Conservation (phyloP, 2,797 vertebrate genomes). For the Anabacerthia variegaticeps region DNA sequence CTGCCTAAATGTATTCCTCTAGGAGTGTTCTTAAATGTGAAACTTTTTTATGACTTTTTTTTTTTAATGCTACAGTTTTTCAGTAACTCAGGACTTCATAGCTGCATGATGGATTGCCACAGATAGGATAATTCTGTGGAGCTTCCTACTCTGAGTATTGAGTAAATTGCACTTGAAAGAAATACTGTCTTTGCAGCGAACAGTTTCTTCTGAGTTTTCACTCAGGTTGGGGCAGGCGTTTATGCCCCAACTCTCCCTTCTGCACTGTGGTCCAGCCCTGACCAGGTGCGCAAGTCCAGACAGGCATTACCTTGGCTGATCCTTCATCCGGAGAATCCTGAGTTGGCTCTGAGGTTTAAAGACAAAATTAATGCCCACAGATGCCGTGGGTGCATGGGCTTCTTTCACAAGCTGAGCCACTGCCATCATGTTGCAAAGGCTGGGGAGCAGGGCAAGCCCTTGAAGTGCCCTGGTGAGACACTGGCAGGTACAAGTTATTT, state of each 20-base stretch:
- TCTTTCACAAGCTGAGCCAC: neutral
- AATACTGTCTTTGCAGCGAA: neutral
- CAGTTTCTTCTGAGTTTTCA: neutral
- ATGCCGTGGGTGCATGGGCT: neutral
- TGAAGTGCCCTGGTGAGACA: neutral
- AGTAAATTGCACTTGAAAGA: neutral
- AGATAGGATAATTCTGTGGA: neutral
- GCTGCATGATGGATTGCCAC: neutral
- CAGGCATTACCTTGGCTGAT: neutral
- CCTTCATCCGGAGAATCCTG: neutral
- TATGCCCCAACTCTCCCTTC: neutral
- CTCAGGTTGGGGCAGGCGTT: neutral
- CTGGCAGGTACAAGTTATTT: neutral
- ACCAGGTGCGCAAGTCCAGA: neutral
- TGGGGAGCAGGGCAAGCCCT: neutral
- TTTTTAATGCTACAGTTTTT: neutral
- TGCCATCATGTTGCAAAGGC: neutral
- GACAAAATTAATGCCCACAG: neutral
- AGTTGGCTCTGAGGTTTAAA: neutral
- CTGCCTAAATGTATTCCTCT: neutral
- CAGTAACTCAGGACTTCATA: neutral
- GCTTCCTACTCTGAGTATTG: neutral
- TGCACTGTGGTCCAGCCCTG: neutral
- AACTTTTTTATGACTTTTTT: neutral
- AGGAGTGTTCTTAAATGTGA: neutral